Conservation (phyloP, 2,888 invertebrate genomes). For the Eupeodes luniger region DNA sequence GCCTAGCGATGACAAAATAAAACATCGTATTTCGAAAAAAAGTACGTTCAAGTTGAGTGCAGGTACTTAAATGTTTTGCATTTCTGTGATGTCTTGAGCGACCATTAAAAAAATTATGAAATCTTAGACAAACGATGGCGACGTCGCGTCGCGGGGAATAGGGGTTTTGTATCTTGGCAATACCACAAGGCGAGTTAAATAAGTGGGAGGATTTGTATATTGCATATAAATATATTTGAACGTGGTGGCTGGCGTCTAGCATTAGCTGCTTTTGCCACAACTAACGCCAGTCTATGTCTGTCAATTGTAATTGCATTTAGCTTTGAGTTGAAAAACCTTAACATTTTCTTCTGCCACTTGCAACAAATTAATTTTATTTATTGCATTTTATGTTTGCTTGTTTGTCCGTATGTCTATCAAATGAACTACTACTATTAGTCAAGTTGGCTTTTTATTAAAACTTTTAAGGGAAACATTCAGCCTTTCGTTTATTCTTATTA, state of each 20-base stretch:
- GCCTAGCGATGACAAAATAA: slow-evolving; percentile 54
- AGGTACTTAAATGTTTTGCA: slow-evolving; percentile 12
- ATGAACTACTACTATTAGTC: slow-evolving; percentile 32
- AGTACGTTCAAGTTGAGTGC: neutral
- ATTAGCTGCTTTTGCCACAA: neutral
- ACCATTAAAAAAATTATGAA: slow-evolving; percentile 69
- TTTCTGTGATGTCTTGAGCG: slow-evolving; percentile 29
- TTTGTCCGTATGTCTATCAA: slow-evolving; percentile 33
- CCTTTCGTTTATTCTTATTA: slow-evolving; percentile 17
- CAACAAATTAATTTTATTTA: slow-evolving; percentile 37
- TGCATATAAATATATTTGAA: neutral
- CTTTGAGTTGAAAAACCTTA: slow-evolving; percentile 27
- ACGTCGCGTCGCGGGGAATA: neutral
- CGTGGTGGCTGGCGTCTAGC: slow-evolving; percentile 10
- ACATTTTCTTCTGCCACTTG: slow-evolving; percentile 50
- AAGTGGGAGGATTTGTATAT: slow-evolving; percentile 49
- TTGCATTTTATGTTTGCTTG: neutral
- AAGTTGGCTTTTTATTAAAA: slow-evolving; percentile 39
- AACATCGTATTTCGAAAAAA: slow-evolving; percentile 48
- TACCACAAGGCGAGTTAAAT: slow-evolving; percentile 13
- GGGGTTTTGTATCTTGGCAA: slow-evolving; percentile 14
- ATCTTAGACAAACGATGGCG: slow-evolving; percentile 25
- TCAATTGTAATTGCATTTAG: slow-evolving; percentile 36
- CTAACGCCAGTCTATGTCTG: slow-evolving; percentile 48
- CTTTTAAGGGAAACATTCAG: slow-evolving; percentile 10